A percentile compares a stretch with the other conserved stretches of the same genome.
Conservation (phyloP, 2,797 vertebrate genomes). For the Chaenodraco wilsoni region DNA sequence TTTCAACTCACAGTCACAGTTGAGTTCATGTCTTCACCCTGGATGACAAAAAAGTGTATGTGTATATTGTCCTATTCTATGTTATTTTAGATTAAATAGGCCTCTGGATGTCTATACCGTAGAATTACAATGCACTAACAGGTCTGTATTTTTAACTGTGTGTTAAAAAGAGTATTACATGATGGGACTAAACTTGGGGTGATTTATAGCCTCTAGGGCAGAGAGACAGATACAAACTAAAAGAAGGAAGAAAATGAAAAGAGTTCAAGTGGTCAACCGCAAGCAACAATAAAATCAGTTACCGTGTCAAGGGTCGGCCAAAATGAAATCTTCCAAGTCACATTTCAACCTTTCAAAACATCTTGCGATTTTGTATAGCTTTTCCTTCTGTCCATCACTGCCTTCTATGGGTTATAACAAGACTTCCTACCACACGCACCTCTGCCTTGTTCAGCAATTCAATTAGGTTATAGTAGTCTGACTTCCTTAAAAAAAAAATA, state of each 20-base stretch:
- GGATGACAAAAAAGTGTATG: conserved; percentile 4
- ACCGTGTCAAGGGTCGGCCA: not conserved
- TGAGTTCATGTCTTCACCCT: not conserved
- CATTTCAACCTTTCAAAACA: not conserved
- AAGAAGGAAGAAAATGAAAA: not conserved
- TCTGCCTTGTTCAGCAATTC: not conserved
- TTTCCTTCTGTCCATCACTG: not conserved
- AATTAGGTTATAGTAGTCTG: not conserved
- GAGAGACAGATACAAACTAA: not conserved
- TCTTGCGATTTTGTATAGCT: not conserved
- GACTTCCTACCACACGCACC: not conserved
- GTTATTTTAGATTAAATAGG: conserved; percentile 1
- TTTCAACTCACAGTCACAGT: not conserved
- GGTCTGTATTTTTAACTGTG: not conserved
- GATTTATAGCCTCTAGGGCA: not conserved
- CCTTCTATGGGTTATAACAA: not conserved
- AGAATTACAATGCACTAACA: not conserved
- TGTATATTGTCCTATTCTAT: not conserved
- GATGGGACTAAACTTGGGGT: not conserved
- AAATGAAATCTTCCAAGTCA: not conserved
- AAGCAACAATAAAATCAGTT: conserved; percentile 1
- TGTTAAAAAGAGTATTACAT: not conserved
- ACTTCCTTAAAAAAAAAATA: not conserved
- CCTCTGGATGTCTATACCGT: not conserved
- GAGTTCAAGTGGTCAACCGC: not conserved